Base-by-base conservation (phyloP, 2,113 vertebrate genomes). In the Ailuropoda melanoleuca region DNA sequence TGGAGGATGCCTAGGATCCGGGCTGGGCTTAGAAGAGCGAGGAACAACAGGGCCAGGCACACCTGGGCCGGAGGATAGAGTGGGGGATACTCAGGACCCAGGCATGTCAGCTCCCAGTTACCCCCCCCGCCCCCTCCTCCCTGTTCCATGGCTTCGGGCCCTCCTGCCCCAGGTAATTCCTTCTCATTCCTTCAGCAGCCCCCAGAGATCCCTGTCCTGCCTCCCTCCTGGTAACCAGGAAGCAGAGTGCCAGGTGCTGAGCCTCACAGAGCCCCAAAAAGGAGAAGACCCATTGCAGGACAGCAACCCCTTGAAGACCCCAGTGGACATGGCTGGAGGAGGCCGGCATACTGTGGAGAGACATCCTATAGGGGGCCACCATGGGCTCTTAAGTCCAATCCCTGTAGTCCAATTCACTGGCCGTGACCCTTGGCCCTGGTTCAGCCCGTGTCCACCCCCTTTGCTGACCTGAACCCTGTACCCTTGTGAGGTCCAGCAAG, bases 1-100 rank as follows among this genome's bases (percentile, higher is more conserved):
- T 99, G 99, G 50, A 99, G 95, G 29, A 97, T 80, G 0, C 96
- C 98, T 12, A 98, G 53, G 34, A 97, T 89, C 99, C 99, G 99
- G 98, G 98, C 99, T 84, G 94, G 92, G 97, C 99, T 98, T 58
- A 99, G 77, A 3, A 97, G 90, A 58, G 98, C 96, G 4, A 93
- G 18, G 34, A 99, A 19, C 39, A 99, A 99, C 31, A 93, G 87
- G 4, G 9, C 72, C 88, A 96, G 77, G 85, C 68, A 96, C 43
- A 90, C 56, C 56, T 86, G 93, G 29, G 91, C 96, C 86, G 77
- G 11, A 78, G 58, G 48, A 13, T 31, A 13, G 2, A 50, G 26
- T 7, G 11, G 46, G 18, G 29, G 1, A 82, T 1, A 13, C n/a
- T 81, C 58, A 77, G 77, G 37, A 56, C 60, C 18, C 24, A 15